These are phyloP conservation scores for Erpornis zantholeuca DNA, from an alignment of 2,113 vertebrate species.

Conservation along the genomic window DNA sequence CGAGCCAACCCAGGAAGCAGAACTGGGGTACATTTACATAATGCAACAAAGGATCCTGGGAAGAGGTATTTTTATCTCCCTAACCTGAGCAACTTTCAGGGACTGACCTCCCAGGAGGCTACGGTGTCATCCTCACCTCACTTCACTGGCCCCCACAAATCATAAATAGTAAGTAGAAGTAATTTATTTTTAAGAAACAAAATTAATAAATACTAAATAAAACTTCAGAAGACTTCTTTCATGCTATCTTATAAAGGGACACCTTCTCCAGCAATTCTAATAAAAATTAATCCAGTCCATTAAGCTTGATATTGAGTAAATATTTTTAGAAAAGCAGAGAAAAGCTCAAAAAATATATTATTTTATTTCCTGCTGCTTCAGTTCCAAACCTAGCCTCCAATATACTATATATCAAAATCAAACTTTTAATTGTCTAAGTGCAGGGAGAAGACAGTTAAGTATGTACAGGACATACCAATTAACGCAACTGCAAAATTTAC, in stretches of 20 bases:
- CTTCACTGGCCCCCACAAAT: too few species aligned
- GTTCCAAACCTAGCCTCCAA: not conserved
- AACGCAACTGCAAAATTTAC: not conserved
- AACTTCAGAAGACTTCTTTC: not conserved
- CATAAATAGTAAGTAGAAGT: not conserved
- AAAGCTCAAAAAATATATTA: not conserved
- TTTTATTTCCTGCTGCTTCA: not conserved
- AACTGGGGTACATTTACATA: too few species aligned
- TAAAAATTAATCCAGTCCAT: not conserved
- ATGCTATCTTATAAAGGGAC: not conserved
- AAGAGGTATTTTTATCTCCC: too few species aligned
- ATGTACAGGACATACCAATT: not conserved
- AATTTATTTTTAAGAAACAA: not conserved
- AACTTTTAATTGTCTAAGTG: not conserved
- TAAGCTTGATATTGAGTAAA: not conserved
- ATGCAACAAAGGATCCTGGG: too few species aligned
- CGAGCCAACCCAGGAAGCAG: too few species aligned
- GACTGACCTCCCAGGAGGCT: too few species aligned
- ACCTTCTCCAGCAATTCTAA: not conserved
- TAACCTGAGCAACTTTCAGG: too few species aligned
- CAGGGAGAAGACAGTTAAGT: not conserved
- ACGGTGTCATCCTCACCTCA: too few species aligned
- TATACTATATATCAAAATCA: not conserved
- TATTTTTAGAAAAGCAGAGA: not conserved
- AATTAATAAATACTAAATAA: not conserved